phyloP scores from a whole-genome alignment of 2,797 vertebrate genomes.

The Erpetoichthys calabaricus region DNA sequence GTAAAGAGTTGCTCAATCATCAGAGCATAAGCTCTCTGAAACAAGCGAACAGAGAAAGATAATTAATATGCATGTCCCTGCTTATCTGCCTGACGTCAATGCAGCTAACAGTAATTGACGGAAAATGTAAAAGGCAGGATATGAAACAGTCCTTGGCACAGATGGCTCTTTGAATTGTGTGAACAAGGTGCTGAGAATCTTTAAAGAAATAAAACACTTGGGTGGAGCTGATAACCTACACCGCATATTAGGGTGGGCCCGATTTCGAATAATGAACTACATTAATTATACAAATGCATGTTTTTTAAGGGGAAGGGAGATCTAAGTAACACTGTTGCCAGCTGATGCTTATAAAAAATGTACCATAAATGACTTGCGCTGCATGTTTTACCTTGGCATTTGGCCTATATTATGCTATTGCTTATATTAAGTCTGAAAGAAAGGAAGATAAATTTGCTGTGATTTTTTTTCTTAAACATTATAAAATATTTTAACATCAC shows the following conservation, averaged over 20 bases:
- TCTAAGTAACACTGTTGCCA: too few species aligned
- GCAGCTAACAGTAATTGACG: neutral
- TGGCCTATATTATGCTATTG: too few species aligned
- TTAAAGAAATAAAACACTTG: neutral
- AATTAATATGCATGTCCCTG: neutral
- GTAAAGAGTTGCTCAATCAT: neutral
- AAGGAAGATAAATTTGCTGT: too few species aligned
- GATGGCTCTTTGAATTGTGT: neutral
- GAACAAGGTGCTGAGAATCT: constrained; percentile 2
- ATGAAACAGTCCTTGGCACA: neutral
- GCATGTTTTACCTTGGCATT: too few species aligned
- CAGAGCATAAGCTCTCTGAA: neutral
- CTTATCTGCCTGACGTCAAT: constrained; percentile 4
- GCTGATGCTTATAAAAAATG: too few species aligned
- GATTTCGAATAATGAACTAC: neutral
- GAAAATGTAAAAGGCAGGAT: constrained; percentile 1
- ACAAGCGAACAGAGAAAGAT: neutral
- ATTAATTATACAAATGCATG: neutral
- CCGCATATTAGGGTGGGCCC: constrained; percentile 3
- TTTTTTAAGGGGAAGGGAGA: too few species aligned
- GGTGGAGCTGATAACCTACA: neutral
- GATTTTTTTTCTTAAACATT: too few species aligned
- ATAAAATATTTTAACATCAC: too few species aligned
- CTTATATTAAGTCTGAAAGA: too few species aligned
- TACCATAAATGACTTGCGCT: too few species aligned